phyloP scores from a whole-genome alignment of 2,888 invertebrate species.

The Gisinianus flammeolus region DNA sequence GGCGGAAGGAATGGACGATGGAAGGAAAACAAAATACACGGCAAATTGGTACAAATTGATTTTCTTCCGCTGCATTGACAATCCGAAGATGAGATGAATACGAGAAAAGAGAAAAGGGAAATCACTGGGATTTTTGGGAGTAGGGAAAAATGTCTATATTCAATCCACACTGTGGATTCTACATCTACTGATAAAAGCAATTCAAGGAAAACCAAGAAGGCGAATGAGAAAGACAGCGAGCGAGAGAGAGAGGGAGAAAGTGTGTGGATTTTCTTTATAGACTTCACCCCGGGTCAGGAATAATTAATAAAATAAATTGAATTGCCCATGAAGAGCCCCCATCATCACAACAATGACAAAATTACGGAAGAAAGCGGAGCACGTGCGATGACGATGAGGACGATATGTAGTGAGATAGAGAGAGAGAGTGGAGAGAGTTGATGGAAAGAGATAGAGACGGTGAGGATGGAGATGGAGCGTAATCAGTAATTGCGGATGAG shows the following conservation, averaged over 20 bases:
- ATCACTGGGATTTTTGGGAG: too few species aligned
- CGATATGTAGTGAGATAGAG: neutral
- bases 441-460: neutral
- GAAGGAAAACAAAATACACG: neutral
- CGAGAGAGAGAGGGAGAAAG: neutral
- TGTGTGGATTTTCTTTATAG: neutral
- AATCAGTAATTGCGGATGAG: constrained; percentile 42
- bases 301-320: constrained; percentile 42
- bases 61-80: neutral
- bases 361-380: constrained; percentile 42
- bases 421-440: neutral
- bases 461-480: constrained; percentile 16
- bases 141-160: too few species aligned
- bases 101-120: too few species aligned
- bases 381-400: constrained; percentile 10
- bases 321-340: constrained; percentile 36
- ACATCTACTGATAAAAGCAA: too few species aligned
- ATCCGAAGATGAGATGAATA: neutral
- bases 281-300: constrained; percentile 18
- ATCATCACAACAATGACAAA: constrained; percentile 41
- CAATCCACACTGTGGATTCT: too few species aligned
- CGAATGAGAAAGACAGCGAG: neutral
- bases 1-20: too few species aligned
- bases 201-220: too few species aligned
- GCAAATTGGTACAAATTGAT: neutral